Evolutionary conservation across 53 echinoderm and acorn worm species (phyloP).

Genomic region (Actinopyga echinites): DNA sequence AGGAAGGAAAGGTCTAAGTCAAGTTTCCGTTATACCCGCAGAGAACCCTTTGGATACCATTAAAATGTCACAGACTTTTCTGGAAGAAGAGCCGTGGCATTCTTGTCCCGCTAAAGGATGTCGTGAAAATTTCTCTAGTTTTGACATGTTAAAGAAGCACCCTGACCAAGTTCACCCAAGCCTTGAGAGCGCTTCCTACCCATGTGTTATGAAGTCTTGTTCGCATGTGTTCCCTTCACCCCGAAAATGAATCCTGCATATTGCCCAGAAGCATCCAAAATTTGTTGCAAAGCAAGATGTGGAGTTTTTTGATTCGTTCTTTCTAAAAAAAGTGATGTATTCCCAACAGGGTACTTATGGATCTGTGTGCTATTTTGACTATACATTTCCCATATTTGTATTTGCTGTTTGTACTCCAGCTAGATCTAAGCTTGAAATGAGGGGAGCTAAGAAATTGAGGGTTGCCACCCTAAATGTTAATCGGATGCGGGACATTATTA

Average conservation of each 20-base stretch:
- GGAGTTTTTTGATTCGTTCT: conserved; percentile 20
- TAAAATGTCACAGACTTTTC: neutral
- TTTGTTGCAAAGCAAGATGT: neutral
- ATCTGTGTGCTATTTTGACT: neutral
- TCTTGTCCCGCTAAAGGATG: neutral
- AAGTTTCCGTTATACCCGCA: neutral
- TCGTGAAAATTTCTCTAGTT: neutral
- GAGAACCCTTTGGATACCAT: neutral
- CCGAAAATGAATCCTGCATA: neutral
- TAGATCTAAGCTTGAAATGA: neutral
- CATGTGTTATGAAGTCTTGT: conserved; percentile 22
- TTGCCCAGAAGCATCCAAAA: neutral
- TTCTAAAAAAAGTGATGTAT: neutral
- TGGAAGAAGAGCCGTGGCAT: neutral
- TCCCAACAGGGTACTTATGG: neutral
- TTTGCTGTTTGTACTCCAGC: too few relatives aligned
- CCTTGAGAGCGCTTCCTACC: neutral
- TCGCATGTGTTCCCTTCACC: neutral
- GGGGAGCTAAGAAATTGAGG: too few relatives aligned
- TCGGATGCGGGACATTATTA: neutral
- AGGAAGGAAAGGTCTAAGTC: neutral
- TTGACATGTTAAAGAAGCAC: neutral
- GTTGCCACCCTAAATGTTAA: conserved; percentile 3
- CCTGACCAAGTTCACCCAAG: neutral
- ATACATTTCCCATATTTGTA: neutral